Base-by-base conservation (phyloP, 1,140 invertebrate genomes). In the Phortica variegata region DNA sequence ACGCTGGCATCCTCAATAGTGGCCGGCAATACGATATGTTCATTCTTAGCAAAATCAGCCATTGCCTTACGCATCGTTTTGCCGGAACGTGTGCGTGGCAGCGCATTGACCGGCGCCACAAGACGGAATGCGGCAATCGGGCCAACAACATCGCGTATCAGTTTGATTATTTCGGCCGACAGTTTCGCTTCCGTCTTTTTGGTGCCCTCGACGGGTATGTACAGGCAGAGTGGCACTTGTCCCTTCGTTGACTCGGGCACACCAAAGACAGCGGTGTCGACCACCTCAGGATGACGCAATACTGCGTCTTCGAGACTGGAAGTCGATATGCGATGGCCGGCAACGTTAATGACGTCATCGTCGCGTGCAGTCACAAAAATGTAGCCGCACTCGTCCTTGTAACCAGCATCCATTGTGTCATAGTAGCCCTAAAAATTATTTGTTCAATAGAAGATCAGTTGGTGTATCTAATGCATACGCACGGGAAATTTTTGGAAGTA, bases 291-390 rank as follows among this genome's bases (percentile, higher is more conserved):
- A 79, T 95, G 91, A 9, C 87, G 81, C 8, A 95, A 69, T 7
- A 95, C 83, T 0, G 93, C 90, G 75, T 96, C 91, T 74, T 97
- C 94, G 7, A 97, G 71, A 0, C 89, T 89, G 1, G 88, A 84
- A 0, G 93, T 93, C 0, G 91, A 93, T 9, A 97, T 77, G 34
- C 93, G 79, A 69, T 96, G 93, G 0, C 94, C 93, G 2, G 94
- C 89, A 1, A 97, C 93, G 68, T 97, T 97, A 45, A 97, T 96
- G n/a, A 97, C 87, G 75, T 97, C 94, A 78, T 97, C 94, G 45
- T 90, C 90, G 17, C 94, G 79, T 0, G 93, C 88, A 21, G 91
- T 90, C 0, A 97, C 90, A 65, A 88, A 91, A 1, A 97, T 81
- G 47, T 92, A 91, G 3, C 91, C 92, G 50, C 87, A 84, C 42